A percentile compares a stretch with the other conserved stretches of the same genome.
These are phyloP conservation scores for Cinclus mexicanus DNA, from an alignment of 2,113 vertebrate species.

Conservation along the genomic window DNA sequence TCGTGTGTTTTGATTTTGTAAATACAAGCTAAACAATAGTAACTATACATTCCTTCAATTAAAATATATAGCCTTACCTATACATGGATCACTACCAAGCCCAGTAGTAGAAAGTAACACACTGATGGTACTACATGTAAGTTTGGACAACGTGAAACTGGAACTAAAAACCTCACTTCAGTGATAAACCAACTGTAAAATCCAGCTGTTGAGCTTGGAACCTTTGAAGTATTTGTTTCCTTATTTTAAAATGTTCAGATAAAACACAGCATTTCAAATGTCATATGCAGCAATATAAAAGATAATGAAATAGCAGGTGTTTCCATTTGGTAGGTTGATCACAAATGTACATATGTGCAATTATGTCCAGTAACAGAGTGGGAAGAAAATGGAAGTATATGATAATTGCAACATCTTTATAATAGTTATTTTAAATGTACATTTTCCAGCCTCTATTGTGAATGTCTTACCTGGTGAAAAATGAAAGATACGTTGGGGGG, in stretches of 20 bases:
- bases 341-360: not conserved
- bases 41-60: slow-evolving; percentile 12
- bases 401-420: not conserved
- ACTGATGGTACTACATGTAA: not conserved
- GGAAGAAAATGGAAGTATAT: not conserved
- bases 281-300: not conserved
- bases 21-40: not conserved
- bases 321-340: not conserved
- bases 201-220: not conserved
- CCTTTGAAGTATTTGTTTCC: not conserved
- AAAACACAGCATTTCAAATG: not conserved
- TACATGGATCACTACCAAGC: not conserved
- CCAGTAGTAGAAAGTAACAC: not conserved
- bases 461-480: not conserved
- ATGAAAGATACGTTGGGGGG: fast-evolving
- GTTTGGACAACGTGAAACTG: not conserved
- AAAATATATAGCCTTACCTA: slow-evolving; percentile 11
- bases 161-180: not conserved
- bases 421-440: not conserved
- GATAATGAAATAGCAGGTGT: not conserved
- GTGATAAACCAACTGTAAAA: not conserved
- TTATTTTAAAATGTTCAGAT: not conserved
- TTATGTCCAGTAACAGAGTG: not conserved
- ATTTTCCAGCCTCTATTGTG: not conserved
- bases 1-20: not conserved